Base-by-base conservation (phyloP, 2,888 invertebrate genomes). In the Ypsolopha sequella region DNA sequence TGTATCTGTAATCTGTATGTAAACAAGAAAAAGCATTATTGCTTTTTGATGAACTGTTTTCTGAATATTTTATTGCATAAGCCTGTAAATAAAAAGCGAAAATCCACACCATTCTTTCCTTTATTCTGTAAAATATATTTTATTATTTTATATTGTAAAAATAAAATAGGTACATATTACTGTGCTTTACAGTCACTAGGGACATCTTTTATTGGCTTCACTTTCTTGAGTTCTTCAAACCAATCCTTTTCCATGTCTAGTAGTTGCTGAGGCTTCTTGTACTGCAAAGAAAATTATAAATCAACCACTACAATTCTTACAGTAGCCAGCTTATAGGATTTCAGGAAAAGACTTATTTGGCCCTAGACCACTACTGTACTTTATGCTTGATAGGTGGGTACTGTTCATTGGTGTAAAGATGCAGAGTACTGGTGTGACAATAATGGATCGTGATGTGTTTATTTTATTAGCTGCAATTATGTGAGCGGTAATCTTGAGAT, bases 211-310 rank as follows among this genome's bases (percentile, higher is more conserved):
- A 77, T 64, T 14, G 82, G 75, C 60, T 84, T 80, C 1, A 87
- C 75, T 58, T 76, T 76, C 50, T 70, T 71, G 36, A 87, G 56
- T 58, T 86, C 84, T 59, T 76, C 74, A 64, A 68, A 80, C 86
- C 82, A 87, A 50, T 88, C 88, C 39, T 90, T 91, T 63, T 95
- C 95, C 88, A 94, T 88, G 36, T 92, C 90, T 45, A 92, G 62
- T 0, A 95, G 73, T 56, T 89, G 86, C 54, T 88, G 87, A 1
- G 95, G 95, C 67, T 95, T 95, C 64, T 91, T 91, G 65, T 94
- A 94, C 92, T 93, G 78, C 59, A 54, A 50, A 38, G 52, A 55
- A 49, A 58, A 47, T 56, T 11, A 46, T 51, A 48, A 36, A 49
- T 41, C 48, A 48, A 51, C 24, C 4, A 24, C 24, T 24, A 24